These are phyloP conservation scores for Meloidogyne chitwoodi DNA, from an alignment of 1,140 invertebrate species.

Conservation along the genomic window DNA sequence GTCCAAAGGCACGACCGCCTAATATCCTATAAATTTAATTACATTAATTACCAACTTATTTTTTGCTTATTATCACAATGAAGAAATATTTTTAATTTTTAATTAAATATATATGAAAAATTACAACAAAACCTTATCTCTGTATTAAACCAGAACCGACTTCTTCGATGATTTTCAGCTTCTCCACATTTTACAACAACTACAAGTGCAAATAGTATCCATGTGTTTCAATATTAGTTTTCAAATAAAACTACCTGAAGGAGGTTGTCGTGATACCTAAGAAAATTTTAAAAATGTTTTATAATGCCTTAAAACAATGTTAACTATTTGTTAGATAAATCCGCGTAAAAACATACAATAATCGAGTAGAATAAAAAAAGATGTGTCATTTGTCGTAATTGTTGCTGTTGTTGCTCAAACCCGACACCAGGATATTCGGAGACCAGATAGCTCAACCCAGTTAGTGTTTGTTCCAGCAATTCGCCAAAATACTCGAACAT, in stretches of 20 bases:
- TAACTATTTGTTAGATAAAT: too few species aligned
- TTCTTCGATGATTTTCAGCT: slow-evolving; percentile 57
- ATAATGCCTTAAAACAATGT: too few species aligned
- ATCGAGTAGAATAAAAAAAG: slow-evolving; percentile 59
- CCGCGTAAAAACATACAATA: slow-evolving; percentile 34
- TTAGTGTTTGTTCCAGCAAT: slow-evolving; percentile 55
- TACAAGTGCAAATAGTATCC: slow-evolving; percentile 33
- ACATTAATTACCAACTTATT: too few species aligned
- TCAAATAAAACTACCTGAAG: slow-evolving; percentile 32
- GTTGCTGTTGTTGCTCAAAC: slow-evolving; percentile 48
- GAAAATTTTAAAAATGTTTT: background rate
- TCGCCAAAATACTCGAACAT: slow-evolving; percentile 59
- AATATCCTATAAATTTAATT: slow-evolving; percentile 42
- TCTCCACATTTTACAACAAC: slow-evolving; percentile 60
- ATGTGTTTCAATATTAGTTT: background rate
- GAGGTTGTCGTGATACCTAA: slow-evolving; percentile 32
- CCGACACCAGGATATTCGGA: slow-evolving; percentile 48
- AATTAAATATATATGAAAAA: background rate
- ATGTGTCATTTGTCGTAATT: slow-evolving; percentile 52
- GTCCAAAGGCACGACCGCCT: slow-evolving; percentile 54
- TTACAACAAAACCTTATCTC: slow-evolving; percentile 50
- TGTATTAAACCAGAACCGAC: slow-evolving; percentile 59
- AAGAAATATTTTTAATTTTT: too few species aligned
- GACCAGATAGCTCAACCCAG: slow-evolving; percentile 46
- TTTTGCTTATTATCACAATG: too few species aligned